A percentile compares a stretch with the other conserved stretches of the same genome.
These are phyloP conservation scores for Atethmia centrago DNA, from an alignment of 2,888 invertebrate genomes.

Conservation along the genomic window DNA sequence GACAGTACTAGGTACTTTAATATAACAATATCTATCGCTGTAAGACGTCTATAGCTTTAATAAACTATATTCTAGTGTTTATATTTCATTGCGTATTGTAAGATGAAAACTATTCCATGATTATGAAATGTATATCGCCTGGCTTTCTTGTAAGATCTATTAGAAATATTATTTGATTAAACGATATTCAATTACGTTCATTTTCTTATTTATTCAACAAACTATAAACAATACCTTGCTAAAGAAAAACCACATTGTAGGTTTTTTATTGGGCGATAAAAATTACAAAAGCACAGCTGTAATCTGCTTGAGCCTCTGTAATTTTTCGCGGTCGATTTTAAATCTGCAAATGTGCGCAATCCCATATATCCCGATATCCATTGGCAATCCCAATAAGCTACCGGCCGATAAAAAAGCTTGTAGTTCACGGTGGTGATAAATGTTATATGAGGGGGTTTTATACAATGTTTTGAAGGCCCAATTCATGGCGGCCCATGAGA, in stretches of 20 bases:
- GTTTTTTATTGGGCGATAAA: slow-evolving; percentile 29
- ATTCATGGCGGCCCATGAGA: background rate
- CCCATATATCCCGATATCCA: slow-evolving; percentile 45
- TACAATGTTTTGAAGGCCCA: background rate
- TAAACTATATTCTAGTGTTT: slow-evolving; percentile 66
- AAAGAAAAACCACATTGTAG: slow-evolving; percentile 7
- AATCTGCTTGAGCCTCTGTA: slow-evolving; percentile 45
- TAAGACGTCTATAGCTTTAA: slow-evolving; percentile 78
- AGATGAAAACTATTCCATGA: slow-evolving; percentile 63
- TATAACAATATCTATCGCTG: slow-evolving; percentile 70
- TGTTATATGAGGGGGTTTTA: background rate
- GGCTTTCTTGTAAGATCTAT: slow-evolving; percentile 80
- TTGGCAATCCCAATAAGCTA: slow-evolving; percentile 50
- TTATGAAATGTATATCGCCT: slow-evolving; percentile 75
- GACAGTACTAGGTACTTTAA: slow-evolving; percentile 62
- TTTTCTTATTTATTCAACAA: slow-evolving; percentile 27
- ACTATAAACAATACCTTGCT: background rate
- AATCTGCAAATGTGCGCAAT: slow-evolving; percentile 44
- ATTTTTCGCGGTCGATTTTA: slow-evolving; percentile 46
- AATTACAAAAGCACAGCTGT: slow-evolving; percentile 17
- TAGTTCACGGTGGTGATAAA: slow-evolving; percentile 11
- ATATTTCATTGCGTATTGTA: slow-evolving; percentile 66
- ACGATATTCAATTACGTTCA: slow-evolving; percentile 66
- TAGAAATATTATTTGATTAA: slow-evolving; percentile 80
- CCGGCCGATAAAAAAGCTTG: slow-evolving; percentile 61